Evolutionary conservation across 2,113 vertebrate genomes (phyloP).

Genomic region (Paedocypris sp.): DNA sequence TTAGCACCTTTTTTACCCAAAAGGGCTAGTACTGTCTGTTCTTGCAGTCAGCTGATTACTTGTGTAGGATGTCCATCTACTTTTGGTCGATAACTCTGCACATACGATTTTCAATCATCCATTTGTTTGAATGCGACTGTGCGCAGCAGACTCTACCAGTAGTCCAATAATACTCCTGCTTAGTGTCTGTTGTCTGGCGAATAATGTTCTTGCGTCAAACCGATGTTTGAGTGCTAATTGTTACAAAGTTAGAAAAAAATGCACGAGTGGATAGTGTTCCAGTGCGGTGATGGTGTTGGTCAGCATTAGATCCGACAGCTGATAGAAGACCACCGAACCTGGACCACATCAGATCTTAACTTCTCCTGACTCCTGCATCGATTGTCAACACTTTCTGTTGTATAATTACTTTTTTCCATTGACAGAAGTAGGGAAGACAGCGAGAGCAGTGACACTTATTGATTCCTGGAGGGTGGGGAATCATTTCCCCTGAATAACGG

Average conservation of each 20-base stretch:
- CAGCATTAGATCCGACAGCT: slow-evolving; percentile 57
- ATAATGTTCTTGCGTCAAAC: not conserved
- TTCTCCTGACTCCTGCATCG: slow-evolving; percentile 73
- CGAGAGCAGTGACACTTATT: slow-evolving; percentile 69
- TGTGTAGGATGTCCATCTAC: too few relatives aligned
- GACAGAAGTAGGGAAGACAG: slow-evolving; percentile 38
- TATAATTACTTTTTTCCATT: slow-evolving; percentile 86
- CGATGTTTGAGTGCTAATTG: slow-evolving; percentile 34
- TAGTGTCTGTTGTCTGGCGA: not conserved
- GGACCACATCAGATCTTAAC: slow-evolving; percentile 56
- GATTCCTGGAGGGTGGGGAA: slow-evolving; percentile 73
- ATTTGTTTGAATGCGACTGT: slow-evolving; percentile 2
- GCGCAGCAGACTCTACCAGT: not conserved
- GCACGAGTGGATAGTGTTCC: too few relatives aligned
- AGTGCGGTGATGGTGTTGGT: slow-evolving; percentile 56
- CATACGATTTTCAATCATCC: slow-evolving; percentile 16
- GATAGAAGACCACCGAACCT: slow-evolving; percentile 44
- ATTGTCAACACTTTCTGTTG: slow-evolving; percentile 83
- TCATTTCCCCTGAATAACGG: slow-evolving; percentile 84
- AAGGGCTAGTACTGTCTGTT: too few relatives aligned
- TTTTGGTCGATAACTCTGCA: too few relatives aligned
- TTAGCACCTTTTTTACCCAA: too few relatives aligned
- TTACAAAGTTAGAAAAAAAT: slow-evolving; percentile 32
- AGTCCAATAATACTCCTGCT: slow-evolving; percentile 5
- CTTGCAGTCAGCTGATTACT: too few relatives aligned